Evolutionary conservation across 1,140 invertebrate genomes (phyloP), one percentile per base, ranked within the genome.

Genomic region (Orius insidiosus): DNA sequence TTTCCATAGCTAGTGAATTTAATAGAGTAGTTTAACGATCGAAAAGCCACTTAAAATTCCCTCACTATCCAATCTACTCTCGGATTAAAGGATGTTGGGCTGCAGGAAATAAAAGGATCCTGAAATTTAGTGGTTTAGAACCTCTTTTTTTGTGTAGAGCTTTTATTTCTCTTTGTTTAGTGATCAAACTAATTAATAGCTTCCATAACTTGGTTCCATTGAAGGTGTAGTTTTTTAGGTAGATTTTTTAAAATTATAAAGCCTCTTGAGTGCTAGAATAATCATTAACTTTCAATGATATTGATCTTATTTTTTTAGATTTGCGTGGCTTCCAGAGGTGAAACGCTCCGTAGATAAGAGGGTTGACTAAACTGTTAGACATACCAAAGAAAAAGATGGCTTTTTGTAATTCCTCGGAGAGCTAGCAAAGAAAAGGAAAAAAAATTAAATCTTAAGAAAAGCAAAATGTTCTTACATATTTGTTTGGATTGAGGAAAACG

Each of bases 261-360:
- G 38, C 16, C 10, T 18, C 38, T 15, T 13, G 10, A 10, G 16
- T 15, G 11, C 11, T 40, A 16, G 7, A n/a, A 47, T 5, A 11
- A 39, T 40, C 16, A 39, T 3, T 11, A 9, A 31, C 30, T 32
- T 39, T 16, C 30, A 46, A 40, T 47, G 24, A 24, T 49, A 46
- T 45, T 47, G 40, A 54, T 51, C 53, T 54, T 46, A 50, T 52
- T 53, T 55, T 58, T 45, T 5, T 49, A 2, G 38, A 40, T 36
- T 50, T 62, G 19, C 52, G 53, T 7, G 68, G 65, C 37, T 53
- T 51, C 64, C 76, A 80, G 33, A 84, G 62, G 59, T 87, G 83
- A 62, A 89, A 88, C 7, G 82, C 82, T 38, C 85, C 85, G 51
- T 89, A 88, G 53, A 89, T 88, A 10, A 87, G 62, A 1, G 85